Base-by-base conservation (phyloP, 2,888 invertebrate genomes). In the Athalia circularis region DNA sequence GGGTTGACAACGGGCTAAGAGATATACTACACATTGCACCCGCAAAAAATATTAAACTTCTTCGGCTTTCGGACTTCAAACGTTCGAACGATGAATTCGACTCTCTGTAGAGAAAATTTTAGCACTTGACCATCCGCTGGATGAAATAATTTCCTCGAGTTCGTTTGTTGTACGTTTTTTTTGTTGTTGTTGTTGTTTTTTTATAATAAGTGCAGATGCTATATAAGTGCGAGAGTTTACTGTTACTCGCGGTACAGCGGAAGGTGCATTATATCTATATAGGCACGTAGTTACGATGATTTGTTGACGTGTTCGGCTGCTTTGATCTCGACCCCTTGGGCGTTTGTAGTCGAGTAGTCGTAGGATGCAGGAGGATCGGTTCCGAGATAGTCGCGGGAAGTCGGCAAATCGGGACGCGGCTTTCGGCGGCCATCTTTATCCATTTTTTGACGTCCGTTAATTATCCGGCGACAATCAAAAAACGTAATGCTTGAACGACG, bases 271-370 rank as follows among this genome's bases (percentile, higher is more conserved):
- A 9, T 52, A 52, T 11, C 11, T 52, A 52, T 52, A 52, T 11
- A 52, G 65, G 13, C 62, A 15, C 57, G 52, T 70, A 72, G 57
- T 72, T 72, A 72, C 61, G 47, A 61, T 59, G 72, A 72, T 72
- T 72, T 72, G 72, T 72, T 68, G 50, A 57, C 72, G 72, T 61
- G 59, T 59, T 57, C 72, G 72, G 72, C 72, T 59, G 72, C 72
- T 72, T 72, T 72, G 72, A 72, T 72, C 72, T 61, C 43, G 48
- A 45, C 59, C 29, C 59, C 61, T 45, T 9, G 47, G 15, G 61
- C 47, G 61, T 15, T 72, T 45, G 13, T 8, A 75, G 50, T 45
- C 15, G 50, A 43, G 29, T 29, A 29, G 29, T 29, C 29, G 29
- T 29, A 29, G 29, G 2, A 0, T 29, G 29, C 29, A 29, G 29